Conservation (phyloP, 2,113 vertebrate genomes). For the Gymnarchus niloticus region DNA sequence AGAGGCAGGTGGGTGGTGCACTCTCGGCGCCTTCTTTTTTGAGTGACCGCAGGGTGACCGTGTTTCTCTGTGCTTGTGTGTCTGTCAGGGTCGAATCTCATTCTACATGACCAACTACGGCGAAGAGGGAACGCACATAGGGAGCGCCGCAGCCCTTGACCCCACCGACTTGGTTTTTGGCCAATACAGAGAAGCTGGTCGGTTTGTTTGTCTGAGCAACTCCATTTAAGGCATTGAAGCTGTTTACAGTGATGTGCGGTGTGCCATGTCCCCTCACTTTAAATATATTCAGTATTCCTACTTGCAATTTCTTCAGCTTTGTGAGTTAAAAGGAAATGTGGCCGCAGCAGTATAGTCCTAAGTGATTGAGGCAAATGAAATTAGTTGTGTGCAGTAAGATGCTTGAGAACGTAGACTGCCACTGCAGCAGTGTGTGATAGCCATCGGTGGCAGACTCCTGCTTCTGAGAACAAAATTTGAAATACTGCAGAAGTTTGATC, state of each 20-base stretch:
- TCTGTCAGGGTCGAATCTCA: slow-evolving; percentile 80
- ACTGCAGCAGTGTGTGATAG: too few species aligned
- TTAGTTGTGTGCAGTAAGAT: too few species aligned
- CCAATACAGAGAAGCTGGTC: slow-evolving; percentile 91
- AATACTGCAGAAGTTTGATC: not conserved
- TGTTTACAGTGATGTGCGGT: not conserved
- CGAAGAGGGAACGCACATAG: slow-evolving; percentile 87
- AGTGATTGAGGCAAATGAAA: not conserved
- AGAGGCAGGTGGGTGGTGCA: slow-evolving; percentile 71
- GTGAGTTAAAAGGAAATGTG: not conserved
- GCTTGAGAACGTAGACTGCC: too few species aligned
- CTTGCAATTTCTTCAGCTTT: too few species aligned
- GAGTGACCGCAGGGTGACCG: not conserved
- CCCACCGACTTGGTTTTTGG: slow-evolving; percentile 81
- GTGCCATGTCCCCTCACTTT: not conserved
- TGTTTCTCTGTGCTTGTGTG: not conserved
- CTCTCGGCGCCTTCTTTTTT: not conserved
- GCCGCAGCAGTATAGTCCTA: not conserved
- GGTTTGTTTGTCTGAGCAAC: slow-evolving; percentile 14
- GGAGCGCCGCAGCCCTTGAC: slow-evolving; percentile 81
- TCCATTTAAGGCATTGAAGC: not conserved
- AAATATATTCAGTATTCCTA: not conserved
- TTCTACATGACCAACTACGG: slow-evolving; percentile 99
- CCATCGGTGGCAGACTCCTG: not conserved
- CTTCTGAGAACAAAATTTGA: not conserved